Conservation (phyloP, 2,797 vertebrate species). For the Pipistrellus pygmaeus region DNA sequence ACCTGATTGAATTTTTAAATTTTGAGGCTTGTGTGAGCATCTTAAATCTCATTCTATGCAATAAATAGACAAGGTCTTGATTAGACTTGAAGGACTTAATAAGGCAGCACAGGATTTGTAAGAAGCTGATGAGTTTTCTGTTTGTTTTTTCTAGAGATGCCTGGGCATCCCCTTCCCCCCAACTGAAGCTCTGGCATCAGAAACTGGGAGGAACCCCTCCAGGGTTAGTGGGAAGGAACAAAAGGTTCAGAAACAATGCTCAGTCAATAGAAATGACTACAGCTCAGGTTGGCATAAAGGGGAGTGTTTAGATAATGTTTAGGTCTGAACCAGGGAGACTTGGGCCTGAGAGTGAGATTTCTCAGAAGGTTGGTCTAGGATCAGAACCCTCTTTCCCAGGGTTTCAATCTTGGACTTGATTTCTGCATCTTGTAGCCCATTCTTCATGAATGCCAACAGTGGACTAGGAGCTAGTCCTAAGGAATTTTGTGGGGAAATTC, state of each 20-base stretch:
- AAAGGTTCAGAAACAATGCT: background rate
- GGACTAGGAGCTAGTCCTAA: background rate
- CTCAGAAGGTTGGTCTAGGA: background rate
- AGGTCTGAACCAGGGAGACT: background rate
- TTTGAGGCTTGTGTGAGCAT: background rate
- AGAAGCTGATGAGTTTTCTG: conserved; percentile 8
- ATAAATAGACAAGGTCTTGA: background rate
- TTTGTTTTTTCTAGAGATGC: background rate
- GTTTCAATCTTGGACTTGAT: background rate
- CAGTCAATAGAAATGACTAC: background rate
- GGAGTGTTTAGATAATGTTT: background rate
- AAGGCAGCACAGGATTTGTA: background rate
- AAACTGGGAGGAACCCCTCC: conserved; percentile 5
- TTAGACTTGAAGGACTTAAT: background rate
- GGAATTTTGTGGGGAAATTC: background rate
- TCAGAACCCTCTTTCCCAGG: background rate
- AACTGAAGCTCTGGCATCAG: background rate
- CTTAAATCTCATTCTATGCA: background rate
- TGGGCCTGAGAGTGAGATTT: conserved; percentile 4
- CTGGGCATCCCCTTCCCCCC: background rate
- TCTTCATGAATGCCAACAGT: background rate
- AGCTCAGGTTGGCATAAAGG: background rate
- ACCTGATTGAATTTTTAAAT: background rate
- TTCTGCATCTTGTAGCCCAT: background rate
- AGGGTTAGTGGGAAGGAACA: background rate